Evolutionary conservation across 2,113 vertebrate genomes (phyloP), one percentile per base, ranked within the genome.

Genomic region (Tetraodon nigroviridis): DNA sequence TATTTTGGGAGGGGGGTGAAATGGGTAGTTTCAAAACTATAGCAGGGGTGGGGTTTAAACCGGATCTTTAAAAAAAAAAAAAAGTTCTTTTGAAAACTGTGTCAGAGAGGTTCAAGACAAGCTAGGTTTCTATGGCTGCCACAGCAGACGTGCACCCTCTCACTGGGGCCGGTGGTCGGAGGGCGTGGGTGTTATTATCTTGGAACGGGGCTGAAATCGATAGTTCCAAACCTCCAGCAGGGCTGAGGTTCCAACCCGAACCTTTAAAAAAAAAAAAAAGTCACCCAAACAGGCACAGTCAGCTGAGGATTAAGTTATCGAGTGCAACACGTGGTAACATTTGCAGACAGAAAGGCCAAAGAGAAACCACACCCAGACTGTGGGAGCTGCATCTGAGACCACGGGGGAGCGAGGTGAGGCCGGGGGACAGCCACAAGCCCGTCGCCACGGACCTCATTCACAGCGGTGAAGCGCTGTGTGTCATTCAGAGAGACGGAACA

Each of bases 351-450:
- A 40, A 47, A 16, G 17, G 55, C 29, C 41, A 58, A 64, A 21
- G 60, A 71, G 37, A 80, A 75, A 53, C 71, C 79, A 72, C 81
- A 75, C 79, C 78, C 72, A 71, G 53, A 59, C 71, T 76, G 67
- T 64, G 56, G 64, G 18, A 51, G 46, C n/a, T 55, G 19, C 27
- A 48, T 55, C 22, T 48, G 51, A 60, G 46, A 51, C 47, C 22
- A 42, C 14, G 5, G 16, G 42, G 42, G 14, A 44, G 13, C 15
- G 42, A 44, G 32, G 32, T 37, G 32, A 17, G 42, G 42, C 42
- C 14, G 15, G 16, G 13, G 16, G 42, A 12, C 8, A 3, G 40
- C 10, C 40, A 15, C 40, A 42, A 5, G 42, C 8, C 8, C 3
- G 32, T 37, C 8, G 10, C 32, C 12, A 11, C 32, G 3, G 32